These are phyloP conservation scores for Caenorhabditis zanzibari DNA, from an alignment of 2,888 invertebrate genomes.

Conservation along the genomic window DNA sequence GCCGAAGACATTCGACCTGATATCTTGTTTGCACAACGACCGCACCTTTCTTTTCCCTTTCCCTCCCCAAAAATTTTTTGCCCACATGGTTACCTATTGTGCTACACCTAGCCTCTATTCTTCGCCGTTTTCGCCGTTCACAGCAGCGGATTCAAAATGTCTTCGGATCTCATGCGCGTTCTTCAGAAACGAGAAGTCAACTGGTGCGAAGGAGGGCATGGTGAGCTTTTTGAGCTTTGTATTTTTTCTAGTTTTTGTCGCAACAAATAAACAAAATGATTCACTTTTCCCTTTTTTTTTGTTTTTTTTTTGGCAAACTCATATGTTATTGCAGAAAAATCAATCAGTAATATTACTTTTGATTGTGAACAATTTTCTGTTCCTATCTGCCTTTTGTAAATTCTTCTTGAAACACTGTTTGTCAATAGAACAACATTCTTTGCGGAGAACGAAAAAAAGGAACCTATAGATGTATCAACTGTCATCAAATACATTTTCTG, in stretches of 20 bases:
- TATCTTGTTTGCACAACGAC: conserved; percentile 59
- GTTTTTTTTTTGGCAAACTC: neutral
- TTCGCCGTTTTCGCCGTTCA: neutral
- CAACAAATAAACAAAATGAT: neutral
- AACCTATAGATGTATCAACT: conserved; percentile 56
- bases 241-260: neutral
- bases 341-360: no score
- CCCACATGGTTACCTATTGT: conserved; percentile 62
- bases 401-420: conserved; percentile 39
- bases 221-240: conserved; percentile 27
- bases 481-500: neutral
- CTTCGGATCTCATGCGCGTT: conserved; percentile 41
- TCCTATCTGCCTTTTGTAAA: neutral
- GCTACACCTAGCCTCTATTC: conserved; percentile 35
- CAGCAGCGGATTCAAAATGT: conserved; percentile 18
- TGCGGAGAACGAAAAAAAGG: neutral
- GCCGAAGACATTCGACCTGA: conserved; percentile 63
- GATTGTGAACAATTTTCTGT: neutral
- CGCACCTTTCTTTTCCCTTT: conserved; percentile 40
- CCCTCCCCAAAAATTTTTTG: conserved; percentile 49
- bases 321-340: neutral
- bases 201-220: conserved; percentile 60
- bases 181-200: conserved; percentile 54
- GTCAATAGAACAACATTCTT: conserved; percentile 51
- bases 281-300: neutral